Percentiles rank a stretch among this genome's conserved stretches.
Conservation (phyloP, 2,797 vertebrate genomes). For the Scolopax bukidnonensis region DNA sequence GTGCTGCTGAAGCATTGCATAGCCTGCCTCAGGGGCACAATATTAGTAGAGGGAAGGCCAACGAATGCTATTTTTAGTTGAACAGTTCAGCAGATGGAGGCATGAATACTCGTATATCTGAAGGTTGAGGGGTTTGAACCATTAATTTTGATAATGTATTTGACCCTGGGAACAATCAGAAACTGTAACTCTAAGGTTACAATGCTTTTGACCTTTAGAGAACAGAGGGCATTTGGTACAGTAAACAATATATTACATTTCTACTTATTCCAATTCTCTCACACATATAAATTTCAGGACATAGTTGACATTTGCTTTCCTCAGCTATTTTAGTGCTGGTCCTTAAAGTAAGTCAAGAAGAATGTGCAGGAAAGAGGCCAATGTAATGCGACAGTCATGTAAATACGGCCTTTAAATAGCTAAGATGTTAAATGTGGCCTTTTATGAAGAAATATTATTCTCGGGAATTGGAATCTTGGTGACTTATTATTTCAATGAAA, state of each 20-base stretch:
- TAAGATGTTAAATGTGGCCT: slow-evolving; percentile 68
- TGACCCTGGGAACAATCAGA: slow-evolving; percentile 96
- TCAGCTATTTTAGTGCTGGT: slow-evolving; percentile 83
- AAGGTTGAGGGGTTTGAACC: slow-evolving; percentile 86
- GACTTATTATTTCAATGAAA: slow-evolving; percentile 61
- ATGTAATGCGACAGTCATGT: slow-evolving; percentile 76
- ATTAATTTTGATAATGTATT: slow-evolving; percentile 96
- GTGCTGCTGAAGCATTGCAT: slow-evolving; percentile 73
- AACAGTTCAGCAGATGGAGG: slow-evolving; percentile 87
- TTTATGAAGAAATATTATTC: slow-evolving; percentile 78
- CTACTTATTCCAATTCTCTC: slow-evolving; percentile 90
- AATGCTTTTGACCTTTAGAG: slow-evolving; percentile 91
- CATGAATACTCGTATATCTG: slow-evolving; percentile 90
- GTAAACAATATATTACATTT: slow-evolving; percentile 94
- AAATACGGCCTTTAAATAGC: slow-evolving; percentile 81
- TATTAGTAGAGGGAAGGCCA: slow-evolving; percentile 76
- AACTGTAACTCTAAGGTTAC: slow-evolving; percentile 89
- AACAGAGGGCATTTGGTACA: slow-evolving; percentile 81
- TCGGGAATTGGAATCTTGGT: slow-evolving; percentile 61
- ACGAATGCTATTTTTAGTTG: slow-evolving; percentile 88
- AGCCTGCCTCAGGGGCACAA: slow-evolving; percentile 77
- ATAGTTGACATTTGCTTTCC: slow-evolving; percentile 88
- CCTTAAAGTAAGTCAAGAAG: slow-evolving; percentile 79
- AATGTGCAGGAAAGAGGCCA: slow-evolving; percentile 73
- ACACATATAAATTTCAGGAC: slow-evolving; percentile 80